phyloP scores from a whole-genome alignment of 2,888 invertebrate species.

The Trachelus iudaicus region DNA sequence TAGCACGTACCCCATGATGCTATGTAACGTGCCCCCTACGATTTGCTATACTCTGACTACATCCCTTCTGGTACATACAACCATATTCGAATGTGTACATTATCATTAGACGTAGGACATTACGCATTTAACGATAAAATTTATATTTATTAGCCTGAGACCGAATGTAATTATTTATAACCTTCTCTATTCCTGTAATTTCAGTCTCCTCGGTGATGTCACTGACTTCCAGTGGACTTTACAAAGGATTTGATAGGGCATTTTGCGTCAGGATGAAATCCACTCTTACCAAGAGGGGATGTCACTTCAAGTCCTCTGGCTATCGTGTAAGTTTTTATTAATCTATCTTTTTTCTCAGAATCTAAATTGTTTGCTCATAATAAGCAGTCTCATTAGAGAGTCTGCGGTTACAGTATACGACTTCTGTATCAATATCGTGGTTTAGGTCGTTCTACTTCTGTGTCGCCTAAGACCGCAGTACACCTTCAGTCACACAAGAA shows the following conservation, averaged over 20 bases:
- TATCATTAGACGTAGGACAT: no score
- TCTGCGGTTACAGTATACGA: no score
- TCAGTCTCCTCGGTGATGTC: constrained; percentile 88
- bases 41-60: no score
- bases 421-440: neutral
- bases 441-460: constrained; percentile 91
- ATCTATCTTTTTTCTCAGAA: no score
- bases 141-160: no score
- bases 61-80: no score
- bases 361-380: no score
- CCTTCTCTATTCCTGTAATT: constrained; percentile 44
- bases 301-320: constrained; percentile 96
- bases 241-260: constrained; percentile 89
- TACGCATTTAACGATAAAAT: no score
- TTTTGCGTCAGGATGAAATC: constrained; percentile 98
- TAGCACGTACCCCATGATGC: constrained; percentile 41
- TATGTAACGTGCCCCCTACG: constrained; percentile 11
- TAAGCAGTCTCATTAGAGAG: no score
- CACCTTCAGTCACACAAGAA: constrained; percentile 90
- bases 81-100: no score
- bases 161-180: no score
- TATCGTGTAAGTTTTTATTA: constrained; percentile 81
- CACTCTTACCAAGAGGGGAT: constrained; percentile 95
- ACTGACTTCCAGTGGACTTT: constrained; percentile 75
- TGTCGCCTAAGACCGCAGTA: constrained; percentile 93